phyloP scores from a whole-genome alignment of 2,888 invertebrate species.

The Blastobasis adustella region DNA sequence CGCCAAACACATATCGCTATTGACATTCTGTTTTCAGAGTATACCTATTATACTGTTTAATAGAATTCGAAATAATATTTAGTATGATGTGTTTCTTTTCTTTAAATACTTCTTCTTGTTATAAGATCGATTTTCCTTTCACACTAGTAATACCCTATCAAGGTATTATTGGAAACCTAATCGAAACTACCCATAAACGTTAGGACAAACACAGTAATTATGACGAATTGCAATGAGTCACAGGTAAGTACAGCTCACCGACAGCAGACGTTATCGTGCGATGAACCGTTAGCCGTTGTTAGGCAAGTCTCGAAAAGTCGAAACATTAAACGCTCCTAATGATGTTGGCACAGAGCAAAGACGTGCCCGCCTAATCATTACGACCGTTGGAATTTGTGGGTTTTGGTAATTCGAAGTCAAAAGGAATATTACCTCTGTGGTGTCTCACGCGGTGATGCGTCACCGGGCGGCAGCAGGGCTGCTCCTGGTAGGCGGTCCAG shows the following conservation, averaged over 20 bases:
- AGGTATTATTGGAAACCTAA: no score
- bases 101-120: no score
- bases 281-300: constrained; percentile 2
- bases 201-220: no score
- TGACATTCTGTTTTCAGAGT: no score
- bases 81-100: no score
- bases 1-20: no score
- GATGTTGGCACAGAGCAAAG: not conserved
- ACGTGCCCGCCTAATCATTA: not conserved
- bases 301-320: not conserved
- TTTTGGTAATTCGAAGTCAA: not conserved
- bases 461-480: constrained; percentile 77
- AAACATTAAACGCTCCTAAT: not conserved
- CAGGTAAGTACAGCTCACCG: not conserved
- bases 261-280: constrained; percentile 1
- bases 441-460: constrained; percentile 77
- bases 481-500: constrained; percentile 79
- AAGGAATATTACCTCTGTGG: constrained; percentile 72
- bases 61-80: no score
- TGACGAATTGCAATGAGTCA: no score
- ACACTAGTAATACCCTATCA: no score
- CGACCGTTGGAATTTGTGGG: not conserved
- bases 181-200: no score
- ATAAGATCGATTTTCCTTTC: no score
- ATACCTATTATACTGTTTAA: no score